Conservation (phyloP, 92 coral and sea anemone genomes). For the Pocillopora meandrina region DNA sequence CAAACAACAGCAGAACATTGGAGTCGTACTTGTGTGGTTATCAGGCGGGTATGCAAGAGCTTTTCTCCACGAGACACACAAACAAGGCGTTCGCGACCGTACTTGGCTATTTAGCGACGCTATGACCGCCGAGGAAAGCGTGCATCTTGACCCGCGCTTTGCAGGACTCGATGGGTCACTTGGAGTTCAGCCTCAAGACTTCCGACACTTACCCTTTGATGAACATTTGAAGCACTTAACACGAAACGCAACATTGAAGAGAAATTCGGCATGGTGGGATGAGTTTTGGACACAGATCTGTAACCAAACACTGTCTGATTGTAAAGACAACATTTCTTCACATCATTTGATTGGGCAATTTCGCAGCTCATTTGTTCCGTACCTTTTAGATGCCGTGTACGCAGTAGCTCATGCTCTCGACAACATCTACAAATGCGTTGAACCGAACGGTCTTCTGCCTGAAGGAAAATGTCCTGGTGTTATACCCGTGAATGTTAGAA, state of each 20-base stretch:
- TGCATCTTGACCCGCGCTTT: slow-evolving; percentile 46
- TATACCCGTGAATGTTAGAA: neutral
- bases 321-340: neutral
- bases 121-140: slow-evolving; percentile 59
- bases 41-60: slow-evolving; percentile 59
- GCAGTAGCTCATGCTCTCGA: slow-evolving; percentile 18
- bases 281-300: neutral
- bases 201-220: neutral
- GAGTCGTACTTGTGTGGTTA: slow-evolving; percentile 71
- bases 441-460: neutral
- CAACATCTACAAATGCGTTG: neutral
- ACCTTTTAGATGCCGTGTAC: slow-evolving; percentile 25
- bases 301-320: neutral
- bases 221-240: slow-evolving; percentile 1
- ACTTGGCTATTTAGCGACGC: slow-evolving; percentile 76
- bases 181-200: slow-evolving; percentile 49
- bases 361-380: slow-evolving; percentile 1
- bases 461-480: neutral
- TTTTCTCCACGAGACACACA: slow-evolving; percentile 63
- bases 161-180: slow-evolving; percentile 61
- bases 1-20: slow-evolving; percentile 57
- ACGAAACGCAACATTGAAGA: neutral
- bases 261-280: neutral
- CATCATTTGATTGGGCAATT: neutral
- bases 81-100: slow-evolving; percentile 63